Percentiles rank a stretch among this genome's conserved stretches.
Conservation (phyloP, 1,140 invertebrate genomes). For the Bicyclus anynana region DNA sequence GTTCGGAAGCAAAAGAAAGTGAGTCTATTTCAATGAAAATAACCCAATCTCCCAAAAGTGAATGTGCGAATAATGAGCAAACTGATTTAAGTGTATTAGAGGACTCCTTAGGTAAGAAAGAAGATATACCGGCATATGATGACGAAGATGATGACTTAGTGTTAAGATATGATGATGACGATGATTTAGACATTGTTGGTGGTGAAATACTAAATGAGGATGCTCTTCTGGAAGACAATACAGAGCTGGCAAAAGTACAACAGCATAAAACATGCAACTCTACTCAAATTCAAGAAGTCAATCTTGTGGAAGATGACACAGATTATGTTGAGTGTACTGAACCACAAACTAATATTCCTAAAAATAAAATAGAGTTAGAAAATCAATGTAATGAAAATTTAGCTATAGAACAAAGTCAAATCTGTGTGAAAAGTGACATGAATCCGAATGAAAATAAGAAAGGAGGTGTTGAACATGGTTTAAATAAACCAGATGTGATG, state of each 20-base stretch:
- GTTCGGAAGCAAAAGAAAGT: not conserved
- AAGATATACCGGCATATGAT: not conserved
- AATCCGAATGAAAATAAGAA: not conserved
- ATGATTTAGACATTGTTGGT: constrained; percentile 26
- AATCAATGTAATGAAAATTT: not conserved
- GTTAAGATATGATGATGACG: constrained; percentile 36
- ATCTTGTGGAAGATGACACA: not conserved
- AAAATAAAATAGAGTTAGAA: not conserved
- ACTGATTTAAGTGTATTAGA: not conserved
- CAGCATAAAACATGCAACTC: not conserved
- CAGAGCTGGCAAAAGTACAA: constrained; percentile 6
- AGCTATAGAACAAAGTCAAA: not conserved
- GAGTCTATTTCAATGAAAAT: too few relatives aligned
- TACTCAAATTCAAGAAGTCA: not conserved
- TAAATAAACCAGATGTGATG: constrained; percentile 56
- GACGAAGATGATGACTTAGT: constrained; percentile 34
- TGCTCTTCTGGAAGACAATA: constrained; percentile 13
- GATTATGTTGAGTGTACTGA: not conserved
- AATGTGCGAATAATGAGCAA: not conserved
- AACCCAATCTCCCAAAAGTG: too few relatives aligned
- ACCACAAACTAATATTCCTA: too few relatives aligned
- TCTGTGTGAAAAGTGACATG: too few relatives aligned
- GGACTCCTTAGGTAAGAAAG: not conserved
- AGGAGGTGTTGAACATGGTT: constrained; percentile 29
- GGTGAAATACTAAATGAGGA: constrained; percentile 16